Conservation (phyloP, 2,113 vertebrate species). For the Notarius quadriscutis region DNA sequence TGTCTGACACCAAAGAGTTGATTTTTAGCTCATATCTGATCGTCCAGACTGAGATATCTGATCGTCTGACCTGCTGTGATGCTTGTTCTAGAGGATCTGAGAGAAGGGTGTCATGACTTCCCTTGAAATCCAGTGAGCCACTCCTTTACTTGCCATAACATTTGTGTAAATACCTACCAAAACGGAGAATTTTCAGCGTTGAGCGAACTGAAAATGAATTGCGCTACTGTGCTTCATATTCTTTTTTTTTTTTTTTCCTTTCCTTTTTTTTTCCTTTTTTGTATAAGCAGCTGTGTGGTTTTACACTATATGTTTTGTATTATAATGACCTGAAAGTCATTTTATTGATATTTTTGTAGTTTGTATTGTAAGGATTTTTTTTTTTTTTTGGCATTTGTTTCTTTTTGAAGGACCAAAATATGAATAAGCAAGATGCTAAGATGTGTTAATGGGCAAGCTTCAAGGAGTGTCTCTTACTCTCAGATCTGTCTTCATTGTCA, state of each 20-base stretch:
- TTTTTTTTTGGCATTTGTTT: conserved; percentile 41
- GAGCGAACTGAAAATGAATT: conserved; percentile 34
- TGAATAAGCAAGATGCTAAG: conserved; percentile 61
- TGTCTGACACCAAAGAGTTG: conserved; percentile 43
- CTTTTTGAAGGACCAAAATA: conserved; percentile 72
- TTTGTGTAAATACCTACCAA: conserved; percentile 47
- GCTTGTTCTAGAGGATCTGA: conserved; percentile 17
- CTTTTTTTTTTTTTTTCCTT: neutral
- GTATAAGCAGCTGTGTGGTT: conserved; percentile 45
- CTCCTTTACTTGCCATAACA: conserved; percentile 37
- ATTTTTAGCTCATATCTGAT: conserved; percentile 28
- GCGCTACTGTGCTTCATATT: conserved; percentile 38
- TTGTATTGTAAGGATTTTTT: conserved; percentile 12
- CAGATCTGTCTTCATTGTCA: conserved; percentile 84
- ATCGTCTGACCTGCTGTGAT: conserved; percentile 30
- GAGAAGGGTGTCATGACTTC: conserved; percentile 22
- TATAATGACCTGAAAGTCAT: conserved; percentile 47
- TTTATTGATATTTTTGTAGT: conserved; percentile 54
- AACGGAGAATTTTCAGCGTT: conserved; percentile 33
- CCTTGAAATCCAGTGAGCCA: neutral
- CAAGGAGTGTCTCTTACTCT: conserved; percentile 74
- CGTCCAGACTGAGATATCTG: conserved; percentile 27
- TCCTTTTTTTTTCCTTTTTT: conserved; percentile 4
- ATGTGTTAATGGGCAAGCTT: conserved; percentile 64
- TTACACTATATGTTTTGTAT: conserved; percentile 57